Conservation (phyloP, 2,888 invertebrate genomes). For the Amphipoea lucens region DNA sequence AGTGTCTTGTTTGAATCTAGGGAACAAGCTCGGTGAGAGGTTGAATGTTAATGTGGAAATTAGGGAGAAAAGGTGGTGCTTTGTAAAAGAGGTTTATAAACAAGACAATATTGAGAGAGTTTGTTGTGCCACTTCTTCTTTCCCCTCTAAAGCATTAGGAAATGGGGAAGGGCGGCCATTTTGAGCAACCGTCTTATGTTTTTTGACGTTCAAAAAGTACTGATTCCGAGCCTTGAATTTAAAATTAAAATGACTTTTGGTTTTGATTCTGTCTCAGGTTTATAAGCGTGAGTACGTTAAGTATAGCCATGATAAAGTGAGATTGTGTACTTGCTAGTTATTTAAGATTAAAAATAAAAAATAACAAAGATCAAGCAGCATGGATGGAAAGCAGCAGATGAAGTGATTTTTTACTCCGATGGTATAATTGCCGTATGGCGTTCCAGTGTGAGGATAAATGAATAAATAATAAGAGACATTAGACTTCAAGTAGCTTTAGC, state of each 20-base stretch:
- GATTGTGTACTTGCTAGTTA: not conserved
- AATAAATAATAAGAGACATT: not conserved
- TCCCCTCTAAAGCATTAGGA: not conserved
- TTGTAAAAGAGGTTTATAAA: conserved; percentile 3
- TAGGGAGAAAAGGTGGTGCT: conserved; percentile 16
- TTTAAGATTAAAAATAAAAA: too few relatives aligned
- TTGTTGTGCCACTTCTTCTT: not conserved
- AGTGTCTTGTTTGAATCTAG: conserved; percentile 45
- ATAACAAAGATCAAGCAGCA: too few relatives aligned
- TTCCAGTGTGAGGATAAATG: too few relatives aligned
- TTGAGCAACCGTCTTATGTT: not conserved
- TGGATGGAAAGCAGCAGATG: too few relatives aligned
- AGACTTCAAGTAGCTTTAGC: not conserved
- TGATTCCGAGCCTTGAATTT: not conserved
- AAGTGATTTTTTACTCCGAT: too few relatives aligned
- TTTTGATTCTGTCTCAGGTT: not conserved
- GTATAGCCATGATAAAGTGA: not conserved
- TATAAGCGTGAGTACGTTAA: not conserved
- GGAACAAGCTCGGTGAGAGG: conserved; percentile 25
- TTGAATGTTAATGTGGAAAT: conserved; percentile 52
- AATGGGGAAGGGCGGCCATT: not conserved
- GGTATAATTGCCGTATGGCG: too few relatives aligned
- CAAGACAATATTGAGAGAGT: not conserved
- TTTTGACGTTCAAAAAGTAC: not conserved
- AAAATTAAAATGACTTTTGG: not conserved